These are phyloP conservation scores for Acropora yongei DNA, from an alignment of 64 coral and sea anemone genomes.

Conservation along the genomic window DNA sequence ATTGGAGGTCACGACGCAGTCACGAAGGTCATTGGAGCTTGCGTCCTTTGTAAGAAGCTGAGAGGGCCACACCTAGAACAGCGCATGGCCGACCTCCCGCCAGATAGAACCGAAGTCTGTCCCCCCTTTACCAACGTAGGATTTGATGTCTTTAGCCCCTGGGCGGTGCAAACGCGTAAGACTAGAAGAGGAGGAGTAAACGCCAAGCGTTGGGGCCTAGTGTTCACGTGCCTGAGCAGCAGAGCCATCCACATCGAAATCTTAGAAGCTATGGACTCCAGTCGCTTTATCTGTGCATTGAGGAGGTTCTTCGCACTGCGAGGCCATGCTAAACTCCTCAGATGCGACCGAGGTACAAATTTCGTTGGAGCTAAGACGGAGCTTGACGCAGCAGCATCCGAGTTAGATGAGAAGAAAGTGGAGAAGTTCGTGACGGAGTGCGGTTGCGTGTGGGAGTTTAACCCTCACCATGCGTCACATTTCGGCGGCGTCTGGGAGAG, in stretches of 20 bases:
- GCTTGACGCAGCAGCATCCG: neutral
- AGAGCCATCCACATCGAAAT: neutral
- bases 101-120: neutral
- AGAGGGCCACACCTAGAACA: conserved; percentile 16
- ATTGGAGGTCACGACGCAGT: neutral
- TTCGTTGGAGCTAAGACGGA: conserved; percentile 51
- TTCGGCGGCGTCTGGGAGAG: neutral
- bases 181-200: conserved; percentile 29
- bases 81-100: neutral
- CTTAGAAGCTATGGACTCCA: conserved; percentile 4
- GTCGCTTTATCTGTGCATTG: conserved; percentile 55
- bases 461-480: too few species aligned
- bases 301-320: conserved; percentile 36
- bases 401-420: too few species aligned
- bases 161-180: conserved; percentile 19
- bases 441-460: too few species aligned
- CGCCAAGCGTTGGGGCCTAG: conserved; percentile 30
- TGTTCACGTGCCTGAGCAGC: conserved; percentile 18
- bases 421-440: too few species aligned
- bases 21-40: conserved; percentile 8
- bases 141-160: conserved; percentile 6
- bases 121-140: neutral
- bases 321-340: conserved; percentile 15
- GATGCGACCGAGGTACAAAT: conserved; percentile 26
- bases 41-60: conserved; percentile 21